Evolutionary conservation across 2,888 invertebrate genomes (phyloP), one percentile per base, ranked within the genome.

Genomic region (Luperina testacea): DNA sequence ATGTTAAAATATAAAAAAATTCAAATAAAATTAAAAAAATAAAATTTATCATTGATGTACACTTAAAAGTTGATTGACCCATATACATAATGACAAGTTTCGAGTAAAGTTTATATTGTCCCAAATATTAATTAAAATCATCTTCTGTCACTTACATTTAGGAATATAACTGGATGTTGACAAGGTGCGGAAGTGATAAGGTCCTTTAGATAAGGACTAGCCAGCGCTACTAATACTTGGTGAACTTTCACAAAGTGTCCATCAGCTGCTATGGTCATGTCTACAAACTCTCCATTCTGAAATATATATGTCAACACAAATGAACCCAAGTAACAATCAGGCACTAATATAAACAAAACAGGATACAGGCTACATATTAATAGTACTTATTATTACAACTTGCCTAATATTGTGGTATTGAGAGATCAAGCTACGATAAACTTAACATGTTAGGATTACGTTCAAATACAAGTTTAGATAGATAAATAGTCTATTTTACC

Each of bases 231-330:
- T 48, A 96, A 81, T 17, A 95, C 90, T 89, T 95, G 94, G 80
- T 96, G 97, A 17, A 96, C 96, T 90, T 96, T 97, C 8, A 96
- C 96, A 78, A 95, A 92, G 82, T 95, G 95, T 2, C 96, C 96
- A 89, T 96, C 96, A 7, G 96, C 96, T 51, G 96, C 96, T 80
- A 97, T 78, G 0, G 97, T 97, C 95, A 97, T 95, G 76, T 97
- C 97, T 42, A 97, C 97, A 89, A 97, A 95, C 83, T 97, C 96
- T 13, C 95, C 96, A 94, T 95, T 96, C 97, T 97, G 90, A 48
- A 93, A 92, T 73, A 75, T 78, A 78, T 42, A 65, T 1, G 48
- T 48, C 20, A 42, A 51, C 17, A 42, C 15, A 38, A 53, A 45
- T 42, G 6, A 17, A 38, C 6, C 5, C 27, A 59, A 77, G 15